phyloP scores from a whole-genome alignment of 2,797 vertebrate species.

The Microchirus variegatus region DNA sequence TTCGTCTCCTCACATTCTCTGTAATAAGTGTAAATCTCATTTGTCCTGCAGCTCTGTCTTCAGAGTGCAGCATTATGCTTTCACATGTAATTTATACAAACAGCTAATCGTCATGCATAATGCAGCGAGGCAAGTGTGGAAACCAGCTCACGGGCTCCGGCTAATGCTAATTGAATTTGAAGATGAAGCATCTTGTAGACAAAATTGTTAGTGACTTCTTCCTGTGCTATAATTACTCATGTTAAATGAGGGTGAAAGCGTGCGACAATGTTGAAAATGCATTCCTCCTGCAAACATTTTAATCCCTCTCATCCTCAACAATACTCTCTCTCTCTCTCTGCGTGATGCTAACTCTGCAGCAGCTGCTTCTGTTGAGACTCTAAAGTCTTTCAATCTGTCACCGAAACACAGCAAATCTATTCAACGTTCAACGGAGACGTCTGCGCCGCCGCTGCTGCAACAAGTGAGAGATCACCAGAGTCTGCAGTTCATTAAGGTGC shows the following conservation, averaged over 20 bases:
- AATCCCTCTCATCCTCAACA: conserved; percentile 6
- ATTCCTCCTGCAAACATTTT: conserved; percentile 38
- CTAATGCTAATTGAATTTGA: conserved; percentile 78
- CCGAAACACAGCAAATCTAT: too few relatives aligned
- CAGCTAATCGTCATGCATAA: conserved; percentile 70
- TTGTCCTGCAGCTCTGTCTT: conserved; percentile 34
- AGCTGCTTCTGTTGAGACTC: conserved; percentile 11
- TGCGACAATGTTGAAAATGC: conserved; percentile 53
- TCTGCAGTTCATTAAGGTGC: too few relatives aligned
- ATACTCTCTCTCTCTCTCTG: neutral
- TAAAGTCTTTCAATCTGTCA: too few relatives aligned
- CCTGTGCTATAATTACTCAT: conserved; percentile 69
- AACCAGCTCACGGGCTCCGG: conserved; percentile 67
- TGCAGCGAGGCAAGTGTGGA: conserved; percentile 65
- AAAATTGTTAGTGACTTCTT: conserved; percentile 75
- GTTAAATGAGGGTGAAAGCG: conserved; percentile 66
- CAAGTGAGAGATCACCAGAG: too few relatives aligned
- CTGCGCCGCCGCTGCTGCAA: too few relatives aligned
- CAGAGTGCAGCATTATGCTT: conserved; percentile 45
- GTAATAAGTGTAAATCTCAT: conserved; percentile 41
- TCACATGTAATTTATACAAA: conserved; percentile 70
- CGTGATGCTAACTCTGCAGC: conserved; percentile 3
- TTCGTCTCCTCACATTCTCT: conserved; percentile 2
- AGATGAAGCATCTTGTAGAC: conserved; percentile 69
- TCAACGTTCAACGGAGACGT: too few relatives aligned